Conservation (phyloP, 2,113 vertebrate species). For the Campylorhamphus procurvoides region DNA sequence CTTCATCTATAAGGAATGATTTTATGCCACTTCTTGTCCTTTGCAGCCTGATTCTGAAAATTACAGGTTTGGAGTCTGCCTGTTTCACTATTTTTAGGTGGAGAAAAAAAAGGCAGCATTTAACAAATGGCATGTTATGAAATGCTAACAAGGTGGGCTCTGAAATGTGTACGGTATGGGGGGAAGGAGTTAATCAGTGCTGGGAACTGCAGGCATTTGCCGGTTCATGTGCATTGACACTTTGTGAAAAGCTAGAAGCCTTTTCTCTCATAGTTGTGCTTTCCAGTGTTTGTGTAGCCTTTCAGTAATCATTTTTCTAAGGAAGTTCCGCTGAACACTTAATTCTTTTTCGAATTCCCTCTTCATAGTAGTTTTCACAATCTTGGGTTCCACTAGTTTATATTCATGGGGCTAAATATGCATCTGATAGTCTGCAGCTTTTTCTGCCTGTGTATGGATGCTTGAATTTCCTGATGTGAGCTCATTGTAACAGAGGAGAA, state of each 20-base stretch:
- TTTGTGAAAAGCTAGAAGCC: constrained; percentile 20
- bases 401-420: constrained; percentile 11
- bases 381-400: background rate
- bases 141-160: background rate
- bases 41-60: background rate
- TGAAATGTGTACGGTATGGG: background rate
- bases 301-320: constrained; percentile 38
- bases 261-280: constrained; percentile 21
- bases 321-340: constrained; percentile 48
- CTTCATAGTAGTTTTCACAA: background rate
- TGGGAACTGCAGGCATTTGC: background rate
- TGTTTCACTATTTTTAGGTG: background rate
- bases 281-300: constrained; percentile 48
- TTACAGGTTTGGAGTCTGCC: background rate
- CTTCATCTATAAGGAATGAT: fast-evolving
- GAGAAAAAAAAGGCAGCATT: background rate
- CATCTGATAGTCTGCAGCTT: background rate
- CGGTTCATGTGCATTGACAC: background rate
- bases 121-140: background rate
- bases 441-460: background rate
- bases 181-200: background rate
- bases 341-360: constrained; percentile 24
- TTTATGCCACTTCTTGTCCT: background rate
- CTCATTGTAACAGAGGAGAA: fast-evolving
- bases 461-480: background rate